phyloP scores from a whole-genome alignment of 2,888 invertebrate species.

The Nemurella pictetii region DNA sequence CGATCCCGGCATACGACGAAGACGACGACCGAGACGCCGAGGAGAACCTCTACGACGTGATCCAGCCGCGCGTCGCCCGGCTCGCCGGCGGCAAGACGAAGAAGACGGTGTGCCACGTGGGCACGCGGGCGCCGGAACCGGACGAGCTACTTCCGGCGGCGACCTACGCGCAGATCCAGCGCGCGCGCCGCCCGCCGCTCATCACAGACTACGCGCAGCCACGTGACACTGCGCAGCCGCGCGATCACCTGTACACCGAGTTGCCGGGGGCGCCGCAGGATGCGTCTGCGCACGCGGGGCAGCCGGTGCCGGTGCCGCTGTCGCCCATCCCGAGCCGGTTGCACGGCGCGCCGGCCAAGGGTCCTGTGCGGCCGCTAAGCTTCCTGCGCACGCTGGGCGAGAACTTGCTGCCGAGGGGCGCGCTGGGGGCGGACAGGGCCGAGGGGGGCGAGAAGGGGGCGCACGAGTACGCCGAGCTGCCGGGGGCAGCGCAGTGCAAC shows the following conservation, averaged over 20 bases:
- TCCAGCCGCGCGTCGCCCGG: conserved; percentile 49
- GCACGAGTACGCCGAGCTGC: conserved; percentile 61
- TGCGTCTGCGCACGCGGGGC: conserved; percentile 49
- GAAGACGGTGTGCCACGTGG: conserved; percentile 52
- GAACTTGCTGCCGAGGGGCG: conserved; percentile 51
- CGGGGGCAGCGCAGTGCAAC: conserved; percentile 46
- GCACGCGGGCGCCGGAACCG: conserved; percentile 62
- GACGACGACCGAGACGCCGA: conserved; percentile 52
- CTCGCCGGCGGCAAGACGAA: conserved; percentile 26
- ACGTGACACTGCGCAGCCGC: conserved; percentile 47
- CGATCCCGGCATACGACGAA: conserved; percentile 49
- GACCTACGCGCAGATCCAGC: conserved; percentile 52
- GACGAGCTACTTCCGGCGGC: conserved; percentile 60
- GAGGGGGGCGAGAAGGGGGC: conserved; percentile 55
- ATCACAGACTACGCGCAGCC: conserved; percentile 56
- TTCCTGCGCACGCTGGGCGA: conserved; percentile 65
- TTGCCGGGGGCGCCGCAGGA: conserved; percentile 53
- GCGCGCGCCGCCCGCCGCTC: conserved; percentile 42
- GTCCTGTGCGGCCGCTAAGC: conserved; percentile 55
- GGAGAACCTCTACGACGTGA: conserved; percentile 64
- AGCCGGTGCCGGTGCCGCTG: conserved; percentile 32
- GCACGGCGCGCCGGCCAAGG: conserved; percentile 45
- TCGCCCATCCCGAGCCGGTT: conserved; percentile 18
- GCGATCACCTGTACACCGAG: conserved; percentile 63
- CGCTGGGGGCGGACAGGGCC: conserved; percentile 48